phyloP scores from a whole-genome alignment of 2,113 vertebrate genomes.

The Carassius auratus region DNA sequence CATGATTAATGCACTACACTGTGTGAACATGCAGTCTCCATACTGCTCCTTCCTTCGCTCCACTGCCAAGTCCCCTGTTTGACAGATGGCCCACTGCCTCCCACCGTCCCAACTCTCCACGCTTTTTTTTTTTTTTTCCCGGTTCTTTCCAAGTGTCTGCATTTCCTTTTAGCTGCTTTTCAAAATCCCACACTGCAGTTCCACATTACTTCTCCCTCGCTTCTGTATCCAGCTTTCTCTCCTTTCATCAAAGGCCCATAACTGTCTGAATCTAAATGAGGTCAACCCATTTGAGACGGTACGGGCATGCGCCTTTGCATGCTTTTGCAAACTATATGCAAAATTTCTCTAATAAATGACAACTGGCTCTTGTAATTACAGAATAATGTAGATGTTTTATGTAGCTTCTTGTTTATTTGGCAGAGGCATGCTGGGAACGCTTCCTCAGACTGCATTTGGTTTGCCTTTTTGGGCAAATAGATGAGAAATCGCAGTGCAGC shows the following conservation, averaged over 20 bases:
- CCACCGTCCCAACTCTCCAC: slow-evolving; percentile 66
- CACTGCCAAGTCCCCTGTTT: slow-evolving; percentile 42
- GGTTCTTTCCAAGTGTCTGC: slow-evolving; percentile 25
- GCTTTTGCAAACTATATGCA: neutral
- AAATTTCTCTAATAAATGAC: slow-evolving; percentile 17
- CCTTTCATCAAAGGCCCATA: neutral
- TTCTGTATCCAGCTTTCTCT: neutral
- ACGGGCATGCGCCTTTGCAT: neutral
- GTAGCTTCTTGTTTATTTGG: slow-evolving; percentile 24
- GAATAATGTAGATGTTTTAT: neutral
- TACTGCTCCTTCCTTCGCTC: slow-evolving; percentile 21
- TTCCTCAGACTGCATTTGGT: slow-evolving; percentile 40
- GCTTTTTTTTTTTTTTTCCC: neutral
- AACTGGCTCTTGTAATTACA: slow-evolving; percentile 20
- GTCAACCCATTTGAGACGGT: slow-evolving; percentile 33
- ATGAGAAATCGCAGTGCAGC: neutral
- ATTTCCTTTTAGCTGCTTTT: slow-evolving; percentile 16
- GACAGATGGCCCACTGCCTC: slow-evolving; percentile 73
- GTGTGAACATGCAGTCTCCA: slow-evolving; percentile 65
- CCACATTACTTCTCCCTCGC: neutral
- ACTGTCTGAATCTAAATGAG: slow-evolving; percentile 34
- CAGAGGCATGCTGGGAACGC: slow-evolving; percentile 16
- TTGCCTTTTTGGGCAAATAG: slow-evolving; percentile 22
- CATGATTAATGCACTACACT: slow-evolving; percentile 72
- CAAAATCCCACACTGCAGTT: slow-evolving; percentile 50